phyloP scores from a whole-genome alignment of 2,113 vertebrate species.

The Cyprinodon brontotheroides region DNA sequence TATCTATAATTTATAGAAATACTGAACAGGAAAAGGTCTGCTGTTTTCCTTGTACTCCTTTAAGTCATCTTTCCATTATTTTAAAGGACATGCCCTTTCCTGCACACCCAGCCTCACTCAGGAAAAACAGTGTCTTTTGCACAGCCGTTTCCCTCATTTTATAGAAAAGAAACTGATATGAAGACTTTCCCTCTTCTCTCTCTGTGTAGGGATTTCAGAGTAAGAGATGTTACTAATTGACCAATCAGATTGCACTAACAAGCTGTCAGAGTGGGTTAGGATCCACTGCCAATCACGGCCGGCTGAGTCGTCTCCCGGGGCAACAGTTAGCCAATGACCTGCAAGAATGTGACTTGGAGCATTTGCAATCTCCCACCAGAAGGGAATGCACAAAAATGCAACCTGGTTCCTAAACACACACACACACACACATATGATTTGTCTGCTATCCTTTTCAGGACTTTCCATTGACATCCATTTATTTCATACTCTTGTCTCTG shows the following conservation, averaged over 20 bases:
- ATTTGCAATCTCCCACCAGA: slow-evolving; percentile 57
- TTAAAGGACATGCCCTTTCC: slow-evolving; percentile 3
- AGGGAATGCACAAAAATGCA: slow-evolving; percentile 40
- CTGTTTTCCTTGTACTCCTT: not conserved
- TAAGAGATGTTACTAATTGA: slow-evolving; percentile 76
- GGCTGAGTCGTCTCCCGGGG: slow-evolving; percentile 72
- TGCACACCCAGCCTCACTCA: slow-evolving; percentile 5
- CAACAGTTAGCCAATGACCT: slow-evolving; percentile 80
- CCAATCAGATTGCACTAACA: slow-evolving; percentile 81
- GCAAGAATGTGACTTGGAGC: slow-evolving; percentile 67
- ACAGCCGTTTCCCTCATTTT: not conserved
- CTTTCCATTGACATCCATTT: too few species aligned
- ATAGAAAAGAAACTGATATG: slow-evolving; percentile 23
- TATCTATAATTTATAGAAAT: slow-evolving; percentile 71
- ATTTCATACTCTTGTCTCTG: too few species aligned
- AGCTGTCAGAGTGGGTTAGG: slow-evolving; percentile 72
- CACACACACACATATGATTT: not conserved
- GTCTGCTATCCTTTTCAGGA: too few species aligned
- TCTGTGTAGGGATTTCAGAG: slow-evolving; percentile 46
- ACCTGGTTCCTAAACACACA: slow-evolving; percentile 20
- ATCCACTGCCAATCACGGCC: slow-evolving; percentile 69
- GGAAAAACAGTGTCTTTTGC: not conserved
- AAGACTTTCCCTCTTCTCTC: not conserved
- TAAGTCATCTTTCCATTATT: slow-evolving; percentile 11
- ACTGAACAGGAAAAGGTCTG: slow-evolving; percentile 22